These are phyloP conservation scores for Engystomops pustulosus DNA, from an alignment of 2,113 vertebrate species.

Conservation along the genomic window DNA sequence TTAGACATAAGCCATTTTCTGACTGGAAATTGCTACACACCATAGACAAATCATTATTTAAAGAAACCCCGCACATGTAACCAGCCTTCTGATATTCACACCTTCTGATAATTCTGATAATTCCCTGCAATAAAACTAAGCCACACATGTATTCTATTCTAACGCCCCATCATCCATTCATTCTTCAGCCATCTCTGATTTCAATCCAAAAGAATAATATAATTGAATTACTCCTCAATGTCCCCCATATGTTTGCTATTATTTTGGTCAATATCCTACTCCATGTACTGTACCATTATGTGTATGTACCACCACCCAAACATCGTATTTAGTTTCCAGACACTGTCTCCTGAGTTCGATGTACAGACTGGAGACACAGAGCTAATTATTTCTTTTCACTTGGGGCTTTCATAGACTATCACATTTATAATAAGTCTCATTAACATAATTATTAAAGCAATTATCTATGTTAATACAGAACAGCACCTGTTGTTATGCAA, in stretches of 20 bases:
- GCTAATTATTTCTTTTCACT: constrained; percentile 44
- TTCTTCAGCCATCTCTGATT: background rate
- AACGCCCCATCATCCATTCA: too few relatives aligned
- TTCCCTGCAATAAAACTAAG: too few relatives aligned
- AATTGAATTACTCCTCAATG: background rate
- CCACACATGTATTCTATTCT: too few relatives aligned
- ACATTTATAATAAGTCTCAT: constrained; percentile 35
- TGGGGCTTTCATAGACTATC: background rate
- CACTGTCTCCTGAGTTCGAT: background rate
- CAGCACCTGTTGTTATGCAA: constrained; percentile 30
- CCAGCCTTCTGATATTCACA: too few relatives aligned
- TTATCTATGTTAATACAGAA: constrained; percentile 37
- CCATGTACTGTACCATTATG: background rate
- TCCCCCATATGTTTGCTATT: background rate
- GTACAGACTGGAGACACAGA: constrained; percentile 10
- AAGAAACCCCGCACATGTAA: too few relatives aligned
- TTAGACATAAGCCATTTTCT: too few relatives aligned
- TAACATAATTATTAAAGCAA: constrained; percentile 40
- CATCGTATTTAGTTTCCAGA: constrained; percentile 28
- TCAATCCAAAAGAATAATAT: background rate
- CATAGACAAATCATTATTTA: too few relatives aligned
- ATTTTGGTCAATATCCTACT: background rate
- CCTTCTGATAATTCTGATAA: too few relatives aligned
- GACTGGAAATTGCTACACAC: too few relatives aligned
- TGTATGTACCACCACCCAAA: background rate